phyloP scores from a whole-genome alignment of 1,140 invertebrate species.

The Meteorus sp. region DNA sequence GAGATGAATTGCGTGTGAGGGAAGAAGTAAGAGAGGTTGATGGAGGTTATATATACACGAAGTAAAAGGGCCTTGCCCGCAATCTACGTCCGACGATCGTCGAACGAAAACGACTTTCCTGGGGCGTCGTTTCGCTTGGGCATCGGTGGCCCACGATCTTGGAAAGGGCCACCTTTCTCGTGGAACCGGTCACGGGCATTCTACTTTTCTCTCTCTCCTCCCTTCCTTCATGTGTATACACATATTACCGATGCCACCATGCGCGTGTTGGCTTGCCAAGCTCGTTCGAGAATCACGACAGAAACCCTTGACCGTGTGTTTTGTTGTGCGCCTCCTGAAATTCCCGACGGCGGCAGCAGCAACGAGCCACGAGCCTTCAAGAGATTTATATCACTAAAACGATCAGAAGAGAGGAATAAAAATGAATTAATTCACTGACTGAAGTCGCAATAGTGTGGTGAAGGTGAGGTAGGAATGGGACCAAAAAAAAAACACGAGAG shows the following conservation, averaged over 20 bases:
- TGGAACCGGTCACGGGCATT: constrained; percentile 26
- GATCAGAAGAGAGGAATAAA: constrained; percentile 11
- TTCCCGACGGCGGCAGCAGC: constrained; percentile 2
- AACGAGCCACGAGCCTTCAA: not conserved
- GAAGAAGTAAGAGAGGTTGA: not conserved
- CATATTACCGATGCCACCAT: constrained; percentile 27
- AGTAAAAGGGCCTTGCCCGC: not conserved
- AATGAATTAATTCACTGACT: constrained; percentile 27
- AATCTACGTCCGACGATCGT: constrained; percentile 23
- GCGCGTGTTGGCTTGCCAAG: too few species aligned
- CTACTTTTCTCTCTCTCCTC: too few species aligned
- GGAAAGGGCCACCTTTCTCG: constrained; percentile 9
- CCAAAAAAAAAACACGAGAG: constrained; percentile 18
- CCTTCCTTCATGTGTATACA: constrained; percentile 27
- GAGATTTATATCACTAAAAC: constrained; percentile 11
- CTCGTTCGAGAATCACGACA: constrained; percentile 2
- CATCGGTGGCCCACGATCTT: constrained; percentile 14
- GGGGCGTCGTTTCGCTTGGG: not conserved
- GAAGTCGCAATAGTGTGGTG: not conserved
- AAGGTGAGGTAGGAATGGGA: not conserved
- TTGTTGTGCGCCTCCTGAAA: constrained; percentile 8
- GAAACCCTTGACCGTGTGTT: constrained; percentile 8
- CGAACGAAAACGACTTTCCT: constrained; percentile 7
- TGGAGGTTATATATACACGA: not conserved
- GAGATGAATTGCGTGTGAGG: constrained; percentile 9